These are phyloP conservation scores for Chloroclysta siterata DNA, from an alignment of 2,888 invertebrate species.

Conservation along the genomic window DNA sequence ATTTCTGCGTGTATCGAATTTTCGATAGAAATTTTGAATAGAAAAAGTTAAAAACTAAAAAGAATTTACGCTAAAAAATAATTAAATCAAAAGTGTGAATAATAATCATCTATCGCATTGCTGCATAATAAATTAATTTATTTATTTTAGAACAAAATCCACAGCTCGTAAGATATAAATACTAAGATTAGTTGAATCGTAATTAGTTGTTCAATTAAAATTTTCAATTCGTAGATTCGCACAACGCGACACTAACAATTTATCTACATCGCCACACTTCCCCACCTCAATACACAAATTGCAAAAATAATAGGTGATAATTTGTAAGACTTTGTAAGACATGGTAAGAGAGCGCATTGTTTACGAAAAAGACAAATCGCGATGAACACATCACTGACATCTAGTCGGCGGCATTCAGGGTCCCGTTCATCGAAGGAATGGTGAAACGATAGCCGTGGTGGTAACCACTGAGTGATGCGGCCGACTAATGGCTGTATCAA, in stretches of 20 bases:
- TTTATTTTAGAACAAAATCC: no score
- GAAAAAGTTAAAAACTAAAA: neutral
- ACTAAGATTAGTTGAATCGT: no score
- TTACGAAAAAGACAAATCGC: conserved; percentile 30
- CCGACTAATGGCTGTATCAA: conserved; percentile 37
- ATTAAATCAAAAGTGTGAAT: neutral
- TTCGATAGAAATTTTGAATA: neutral
- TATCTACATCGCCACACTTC: conserved; percentile 32
- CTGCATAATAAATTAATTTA: neutral
- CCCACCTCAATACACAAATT: conserved; percentile 20
- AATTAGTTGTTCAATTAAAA: no score
- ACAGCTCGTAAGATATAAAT: no score
- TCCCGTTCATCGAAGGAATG: conserved; percentile 16
- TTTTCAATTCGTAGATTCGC: neutral
- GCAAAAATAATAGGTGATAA: conserved; percentile 25
- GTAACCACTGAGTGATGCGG: conserved; percentile 39
- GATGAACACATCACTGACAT: conserved; percentile 34
- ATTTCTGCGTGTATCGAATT: neutral
- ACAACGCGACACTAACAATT: neutral
- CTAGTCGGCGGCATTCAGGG: conserved; percentile 16
- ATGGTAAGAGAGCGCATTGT: conserved; percentile 30
- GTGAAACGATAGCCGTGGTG: conserved; percentile 19
- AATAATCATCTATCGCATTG: neutral
- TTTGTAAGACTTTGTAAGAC: conserved; percentile 25
- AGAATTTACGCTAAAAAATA: neutral